These are phyloP conservation scores for Dendronephthya gigantea DNA, from an alignment of 64 coral and sea anemone genomes.

Conservation along the genomic window DNA sequence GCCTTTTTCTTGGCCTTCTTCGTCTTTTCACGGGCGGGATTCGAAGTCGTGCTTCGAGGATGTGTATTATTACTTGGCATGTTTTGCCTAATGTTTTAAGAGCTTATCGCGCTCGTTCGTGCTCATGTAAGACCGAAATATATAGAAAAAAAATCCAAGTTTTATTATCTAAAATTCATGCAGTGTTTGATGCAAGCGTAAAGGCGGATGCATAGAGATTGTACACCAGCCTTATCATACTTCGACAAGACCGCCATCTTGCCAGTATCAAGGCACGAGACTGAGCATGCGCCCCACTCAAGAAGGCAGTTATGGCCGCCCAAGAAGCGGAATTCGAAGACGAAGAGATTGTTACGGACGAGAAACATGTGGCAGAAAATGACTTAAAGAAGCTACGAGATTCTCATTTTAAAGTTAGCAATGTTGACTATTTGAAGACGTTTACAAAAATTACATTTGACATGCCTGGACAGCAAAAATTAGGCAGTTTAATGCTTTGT, in stretches of 20 bases:
- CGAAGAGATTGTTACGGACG: not conserved
- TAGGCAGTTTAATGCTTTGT: not conserved
- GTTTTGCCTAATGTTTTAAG: not conserved
- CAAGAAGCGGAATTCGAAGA: not conserved
- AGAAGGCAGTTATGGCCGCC: not conserved
- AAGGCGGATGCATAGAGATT: constrained; percentile 17
- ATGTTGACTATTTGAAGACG: not conserved
- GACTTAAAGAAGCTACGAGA: not conserved
- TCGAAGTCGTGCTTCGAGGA: constrained; percentile 16
- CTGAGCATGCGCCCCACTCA: not conserved
- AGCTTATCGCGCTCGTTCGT: not conserved
- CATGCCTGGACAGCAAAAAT: not conserved
- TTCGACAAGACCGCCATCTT: constrained; percentile 20
- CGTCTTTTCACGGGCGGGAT: constrained; percentile 14
- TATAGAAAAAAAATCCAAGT: not conserved
- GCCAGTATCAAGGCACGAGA: not conserved
- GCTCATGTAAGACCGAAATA: not conserved
- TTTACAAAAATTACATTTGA: not conserved
- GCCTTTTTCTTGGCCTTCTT: not conserved
- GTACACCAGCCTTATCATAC: not conserved
- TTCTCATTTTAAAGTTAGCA: not conserved
- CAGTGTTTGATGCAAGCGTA: not conserved
- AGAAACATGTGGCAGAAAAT: not conserved
- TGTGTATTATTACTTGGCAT: not conserved
- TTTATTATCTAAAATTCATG: constrained; percentile 10